Evolutionary conservation across 2,797 vertebrate genomes (phyloP).

Genomic region (Sebastiscus tertius): DNA sequence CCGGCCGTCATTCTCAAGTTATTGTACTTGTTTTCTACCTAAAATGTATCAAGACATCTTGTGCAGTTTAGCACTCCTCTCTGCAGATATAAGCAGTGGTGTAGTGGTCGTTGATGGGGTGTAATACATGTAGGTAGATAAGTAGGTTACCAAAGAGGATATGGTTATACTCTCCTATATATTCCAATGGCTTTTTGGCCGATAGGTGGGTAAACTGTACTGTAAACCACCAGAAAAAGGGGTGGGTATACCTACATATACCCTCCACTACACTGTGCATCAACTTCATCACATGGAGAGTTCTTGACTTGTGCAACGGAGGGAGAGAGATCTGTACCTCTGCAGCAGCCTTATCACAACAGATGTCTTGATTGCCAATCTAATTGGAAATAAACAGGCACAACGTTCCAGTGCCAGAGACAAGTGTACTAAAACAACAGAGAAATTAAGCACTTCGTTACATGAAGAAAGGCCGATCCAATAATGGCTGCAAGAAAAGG

Average conservation of each 20-base stretch:
- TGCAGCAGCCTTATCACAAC: conserved; percentile 5
- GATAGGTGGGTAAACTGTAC: background rate
- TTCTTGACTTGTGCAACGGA: background rate
- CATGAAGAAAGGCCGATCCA: background rate
- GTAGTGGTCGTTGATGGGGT: background rate
- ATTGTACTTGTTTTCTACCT: background rate
- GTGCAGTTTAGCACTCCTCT: background rate
- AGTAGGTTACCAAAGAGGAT: background rate
- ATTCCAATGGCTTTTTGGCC: background rate
- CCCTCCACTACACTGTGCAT: background rate
- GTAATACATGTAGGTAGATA: background rate
- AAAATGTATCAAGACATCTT: background rate
- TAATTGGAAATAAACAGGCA: conserved; percentile 13
- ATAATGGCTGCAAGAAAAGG: conserved; percentile 15
- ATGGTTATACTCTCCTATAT: background rate
- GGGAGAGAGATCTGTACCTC: background rate
- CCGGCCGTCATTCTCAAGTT: background rate
- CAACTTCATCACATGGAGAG: background rate
- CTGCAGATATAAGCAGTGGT: background rate
- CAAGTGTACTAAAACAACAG: background rate
- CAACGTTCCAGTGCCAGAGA: background rate
- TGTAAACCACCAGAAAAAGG: background rate
- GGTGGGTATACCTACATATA: background rate
- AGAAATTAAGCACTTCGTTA: background rate
- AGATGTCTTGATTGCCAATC: background rate